Percentiles rank a stretch among this genome's conserved stretches.
Evolutionary conservation across 2,113 vertebrate genomes (phyloP).

Genomic region (Calonectris borealis): DNA sequence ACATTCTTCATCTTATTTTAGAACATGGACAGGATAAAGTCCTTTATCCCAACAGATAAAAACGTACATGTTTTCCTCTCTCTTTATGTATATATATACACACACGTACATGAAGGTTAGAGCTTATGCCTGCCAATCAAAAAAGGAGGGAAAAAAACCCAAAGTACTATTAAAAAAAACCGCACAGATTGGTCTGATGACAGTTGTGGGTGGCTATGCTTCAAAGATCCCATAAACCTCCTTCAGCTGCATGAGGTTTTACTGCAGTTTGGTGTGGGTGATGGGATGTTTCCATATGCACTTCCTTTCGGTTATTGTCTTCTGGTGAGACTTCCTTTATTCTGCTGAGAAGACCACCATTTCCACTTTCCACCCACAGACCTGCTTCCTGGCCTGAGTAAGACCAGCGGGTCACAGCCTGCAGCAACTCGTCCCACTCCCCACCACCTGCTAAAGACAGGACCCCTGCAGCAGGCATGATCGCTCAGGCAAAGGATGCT

Average conservation of each 20-base stretch:
- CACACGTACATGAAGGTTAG: neutral
- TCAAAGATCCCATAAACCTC: constrained; percentile 54
- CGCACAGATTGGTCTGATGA: neutral
- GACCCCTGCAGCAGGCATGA: neutral
- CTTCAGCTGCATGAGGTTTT: constrained; percentile 52
- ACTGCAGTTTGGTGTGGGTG: neutral
- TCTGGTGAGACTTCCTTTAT: constrained; percentile 52
- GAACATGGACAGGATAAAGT: neutral
- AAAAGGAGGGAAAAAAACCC: neutral
- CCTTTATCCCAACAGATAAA: neutral
- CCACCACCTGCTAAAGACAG: neutral
- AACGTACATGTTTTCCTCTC: neutral
- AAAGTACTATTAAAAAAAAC: neutral
- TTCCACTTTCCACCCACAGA: constrained; percentile 19
- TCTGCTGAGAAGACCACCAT: neutral
- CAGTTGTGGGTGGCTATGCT: constrained; percentile 61
- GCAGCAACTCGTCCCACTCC: neutral
- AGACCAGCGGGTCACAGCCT: neutral
- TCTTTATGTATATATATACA: neutral
- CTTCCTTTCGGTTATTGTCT: constrained; percentile 68
- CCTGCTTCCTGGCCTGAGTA: constrained; percentile 20
- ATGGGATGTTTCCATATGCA: constrained; percentile 58
- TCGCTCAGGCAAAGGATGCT: neutral
- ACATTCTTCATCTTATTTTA: neutral
- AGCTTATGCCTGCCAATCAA: neutral